These are phyloP conservation scores for Sinocyclocheilus rhinocerous DNA, from an alignment of 2,113 vertebrate species.

Conservation along the genomic window DNA sequence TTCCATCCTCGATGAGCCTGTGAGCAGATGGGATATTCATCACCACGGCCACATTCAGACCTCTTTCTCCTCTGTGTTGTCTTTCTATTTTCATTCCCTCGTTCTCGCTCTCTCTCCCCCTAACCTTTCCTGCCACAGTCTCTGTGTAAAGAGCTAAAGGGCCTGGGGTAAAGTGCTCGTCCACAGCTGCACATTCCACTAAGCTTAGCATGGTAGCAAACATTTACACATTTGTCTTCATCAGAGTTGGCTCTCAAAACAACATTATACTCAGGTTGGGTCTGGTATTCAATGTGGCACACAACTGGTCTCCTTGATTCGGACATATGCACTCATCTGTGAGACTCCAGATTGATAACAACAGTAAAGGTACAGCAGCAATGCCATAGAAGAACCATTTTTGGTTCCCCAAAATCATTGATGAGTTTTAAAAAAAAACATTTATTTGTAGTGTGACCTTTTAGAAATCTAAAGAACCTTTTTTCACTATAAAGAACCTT, in stretches of 20 bases:
- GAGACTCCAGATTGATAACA: neutral
- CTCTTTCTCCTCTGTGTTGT: constrained; percentile 52
- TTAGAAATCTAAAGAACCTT: too few species aligned
- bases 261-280: constrained; percentile 46
- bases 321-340: neutral
- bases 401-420: neutral
- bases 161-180: constrained; percentile 65
- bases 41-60: constrained; percentile 57
- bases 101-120: constrained; percentile 29
- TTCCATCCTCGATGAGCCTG: constrained; percentile 56
- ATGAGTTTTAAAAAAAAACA: too few species aligned
- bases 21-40: constrained; percentile 72
- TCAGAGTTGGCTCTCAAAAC: constrained; percentile 59
- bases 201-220: constrained; percentile 56
- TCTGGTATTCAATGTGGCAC: constrained; percentile 28
- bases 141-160: constrained; percentile 64
- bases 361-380: neutral
- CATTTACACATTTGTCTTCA: constrained; percentile 61
- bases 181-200: constrained; percentile 70
- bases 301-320: constrained; percentile 33
- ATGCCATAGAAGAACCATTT: too few species aligned
- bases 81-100: constrained; percentile 46
- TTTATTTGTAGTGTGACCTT: too few species aligned
- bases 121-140: constrained; percentile 37
- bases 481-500: too few species aligned